Evolutionary conservation across 2,888 invertebrate genomes (phyloP).

Genomic region (Lepidochrysops patricia): DNA sequence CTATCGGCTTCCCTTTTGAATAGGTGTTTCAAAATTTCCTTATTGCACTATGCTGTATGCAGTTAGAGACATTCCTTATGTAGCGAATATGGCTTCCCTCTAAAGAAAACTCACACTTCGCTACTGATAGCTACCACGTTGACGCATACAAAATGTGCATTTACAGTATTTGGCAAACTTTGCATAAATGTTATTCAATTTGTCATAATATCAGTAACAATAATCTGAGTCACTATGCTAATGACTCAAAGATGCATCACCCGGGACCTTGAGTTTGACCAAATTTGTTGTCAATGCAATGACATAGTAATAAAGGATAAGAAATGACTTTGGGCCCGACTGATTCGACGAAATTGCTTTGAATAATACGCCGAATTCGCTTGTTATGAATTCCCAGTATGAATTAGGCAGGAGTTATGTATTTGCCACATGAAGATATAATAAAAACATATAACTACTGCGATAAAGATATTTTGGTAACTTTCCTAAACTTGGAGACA

Average conservation of each 20-base stretch:
- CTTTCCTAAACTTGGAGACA: not conserved
- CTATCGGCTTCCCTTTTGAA: too few species aligned
- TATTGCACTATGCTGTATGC: too few species aligned
- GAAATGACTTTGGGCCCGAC: not conserved
- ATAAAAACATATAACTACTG: too few species aligned
- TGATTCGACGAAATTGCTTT: not conserved
- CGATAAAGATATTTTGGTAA: not conserved
- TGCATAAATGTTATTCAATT: not conserved
- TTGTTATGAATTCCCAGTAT: too few species aligned
- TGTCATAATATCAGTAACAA: not conserved
- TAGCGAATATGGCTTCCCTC: too few species aligned
- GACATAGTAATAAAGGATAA: not conserved
- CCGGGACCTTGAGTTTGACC: slow-evolving; percentile 6
- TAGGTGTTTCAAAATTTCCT: too few species aligned
- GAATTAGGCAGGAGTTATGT: too few species aligned
- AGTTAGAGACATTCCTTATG: too few species aligned
- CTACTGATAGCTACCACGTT: too few species aligned
- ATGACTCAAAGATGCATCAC: slow-evolving; percentile 8
- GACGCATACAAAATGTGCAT: not conserved
- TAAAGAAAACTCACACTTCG: too few species aligned
- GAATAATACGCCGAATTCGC: not conserved
- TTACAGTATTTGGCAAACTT: not conserved
- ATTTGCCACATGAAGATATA: too few species aligned
- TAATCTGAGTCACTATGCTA: not conserved
- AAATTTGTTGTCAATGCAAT: slow-evolving; percentile 2